Evolutionary conservation across 2,888 invertebrate genomes (phyloP), one percentile per base, ranked within the genome.

Genomic region (Protophormia terraenovae): DNA sequence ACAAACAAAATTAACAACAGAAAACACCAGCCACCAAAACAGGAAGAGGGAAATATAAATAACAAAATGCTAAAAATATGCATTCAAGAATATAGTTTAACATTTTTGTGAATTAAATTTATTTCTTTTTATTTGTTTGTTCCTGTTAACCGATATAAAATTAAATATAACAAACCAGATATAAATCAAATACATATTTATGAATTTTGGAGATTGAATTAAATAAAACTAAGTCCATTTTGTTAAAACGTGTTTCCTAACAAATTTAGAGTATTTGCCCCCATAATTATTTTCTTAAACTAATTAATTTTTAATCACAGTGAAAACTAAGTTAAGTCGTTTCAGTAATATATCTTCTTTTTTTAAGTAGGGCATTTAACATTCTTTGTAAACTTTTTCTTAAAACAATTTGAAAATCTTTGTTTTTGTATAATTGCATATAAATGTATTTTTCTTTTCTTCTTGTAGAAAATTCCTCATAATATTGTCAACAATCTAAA

Each of bases 51-150:
- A 84, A 76, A 76, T 47, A 76, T 79, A 55, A 84, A 76, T 12
- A 50, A 80, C 35, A 60, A 77, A 84, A 77, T 84, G 80, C 71
- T 72, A 77, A 84, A n/a, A n/a, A 80, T 82, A 82, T 80, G 64
- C 76, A 69, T 75, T 77, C 50, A 53, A 84, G 53, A 78, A 83
- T 77, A 76, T 71, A 69, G 69, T 69, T 41, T 55, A 66, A 22
- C 50, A 60, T 82, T 24, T 50, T 22, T 16, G 16, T 6, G 10
- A 8, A 8, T 35, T 35, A 35, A 12, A 12, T 35, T 35, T 35
- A 35, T 35, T 35, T 8, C 35, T 41, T 12, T 35, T 35, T 35
- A 35, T 35, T 35, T 8, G 10, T 41, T 12, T 41, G 41, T 41
- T 72, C 58, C 71, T 58, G 38, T 58, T 58, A 72, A 72, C 71